phyloP scores from a whole-genome alignment of 2,888 invertebrate genomes.

The Andrena camellia region DNA sequence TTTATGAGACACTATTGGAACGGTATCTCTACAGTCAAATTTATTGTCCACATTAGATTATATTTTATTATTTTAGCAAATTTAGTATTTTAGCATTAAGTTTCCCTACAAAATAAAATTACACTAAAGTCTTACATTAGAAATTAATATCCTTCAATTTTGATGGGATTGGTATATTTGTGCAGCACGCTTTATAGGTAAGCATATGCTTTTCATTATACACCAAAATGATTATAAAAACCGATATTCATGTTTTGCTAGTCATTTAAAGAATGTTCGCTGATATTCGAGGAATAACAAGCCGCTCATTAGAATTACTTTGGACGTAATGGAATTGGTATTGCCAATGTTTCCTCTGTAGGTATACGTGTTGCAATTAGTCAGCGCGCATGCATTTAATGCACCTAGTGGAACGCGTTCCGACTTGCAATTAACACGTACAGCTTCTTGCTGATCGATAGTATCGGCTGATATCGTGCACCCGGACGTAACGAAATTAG shows the following conservation, averaged over 20 bases:
- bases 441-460: constrained; percentile 36
- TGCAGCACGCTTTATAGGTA: no score
- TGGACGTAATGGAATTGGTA: constrained; percentile 26
- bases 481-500: neutral
- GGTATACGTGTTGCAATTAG: constrained; percentile 44
- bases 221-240: neutral
- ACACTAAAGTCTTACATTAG: no score
- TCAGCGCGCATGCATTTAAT: constrained; percentile 41
- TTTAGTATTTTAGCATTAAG: no score
- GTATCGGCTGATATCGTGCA: constrained; percentile 30
- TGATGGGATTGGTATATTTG: no score
- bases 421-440: constrained; percentile 50
- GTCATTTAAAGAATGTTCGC: neutral
- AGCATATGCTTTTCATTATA: neutral
- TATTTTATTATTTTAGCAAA: no score
- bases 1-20: no score
- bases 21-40: no score
- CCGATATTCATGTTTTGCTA: neutral
- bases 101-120: no score
- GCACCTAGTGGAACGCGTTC: constrained; percentile 23
- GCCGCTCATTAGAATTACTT: constrained; percentile 27
- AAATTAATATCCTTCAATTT: no score
- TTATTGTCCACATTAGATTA: no score
- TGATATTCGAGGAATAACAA: constrained; percentile 19
- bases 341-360: constrained; percentile 33